A percentile compares a stretch with the other conserved stretches of the same genome.
These are phyloP conservation scores for Hyphantria cunea DNA, from an alignment of 1,140 invertebrate species.

Conservation along the genomic window DNA sequence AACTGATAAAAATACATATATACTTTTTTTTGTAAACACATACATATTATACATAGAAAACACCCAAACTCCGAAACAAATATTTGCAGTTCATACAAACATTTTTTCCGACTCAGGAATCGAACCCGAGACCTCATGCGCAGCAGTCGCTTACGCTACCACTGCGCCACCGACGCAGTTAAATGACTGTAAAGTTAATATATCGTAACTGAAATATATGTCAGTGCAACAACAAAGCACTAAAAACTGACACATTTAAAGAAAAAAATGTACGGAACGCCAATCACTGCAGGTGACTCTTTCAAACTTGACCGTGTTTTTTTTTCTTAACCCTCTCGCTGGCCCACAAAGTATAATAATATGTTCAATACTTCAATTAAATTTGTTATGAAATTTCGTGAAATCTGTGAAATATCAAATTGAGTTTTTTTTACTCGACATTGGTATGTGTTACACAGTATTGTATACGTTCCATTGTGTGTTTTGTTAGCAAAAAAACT, in stretches of 20 bases:
- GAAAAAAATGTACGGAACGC: conserved; percentile 11
- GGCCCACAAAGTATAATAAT: conserved; percentile 39
- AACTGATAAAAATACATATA: no score
- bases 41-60: no score
- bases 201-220: no score
- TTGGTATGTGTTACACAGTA: conserved; percentile 43
- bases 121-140: no score
- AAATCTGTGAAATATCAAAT: conserved; percentile 73
- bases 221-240: no score
- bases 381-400: conserved; percentile 71
- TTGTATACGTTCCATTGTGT: conserved; percentile 48
- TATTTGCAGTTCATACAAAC: no score
- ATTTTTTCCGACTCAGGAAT: no score
- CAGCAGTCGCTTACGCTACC: no score
- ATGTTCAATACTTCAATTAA: conserved; percentile 59
- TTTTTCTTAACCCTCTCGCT: conserved; percentile 54
- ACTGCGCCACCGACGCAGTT: no score
- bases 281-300: background rate
- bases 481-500: conserved; percentile 51
- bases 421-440: conserved; percentile 45
- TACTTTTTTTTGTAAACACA: no score
- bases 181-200: no score
- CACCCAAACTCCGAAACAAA: no score
- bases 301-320: conserved; percentile 46
- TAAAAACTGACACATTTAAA: background rate